Evolutionary conservation across 2,888 invertebrate species (phyloP).

Genomic region (Clivina fossor): DNA sequence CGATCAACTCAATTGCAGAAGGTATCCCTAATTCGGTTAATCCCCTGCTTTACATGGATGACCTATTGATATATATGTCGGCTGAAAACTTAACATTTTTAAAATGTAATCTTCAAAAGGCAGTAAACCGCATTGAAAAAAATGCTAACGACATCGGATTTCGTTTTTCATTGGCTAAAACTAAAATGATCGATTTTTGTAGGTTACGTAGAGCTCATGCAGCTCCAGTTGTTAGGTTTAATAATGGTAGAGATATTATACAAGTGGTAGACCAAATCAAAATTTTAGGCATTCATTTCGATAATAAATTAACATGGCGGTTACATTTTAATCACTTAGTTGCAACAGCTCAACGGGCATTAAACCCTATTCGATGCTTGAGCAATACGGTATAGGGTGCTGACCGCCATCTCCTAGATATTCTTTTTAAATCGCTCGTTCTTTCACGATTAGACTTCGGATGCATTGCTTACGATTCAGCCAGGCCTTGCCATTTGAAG

Average conservation of each 20-base stretch:
- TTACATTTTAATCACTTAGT: not conserved
- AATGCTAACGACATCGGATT: not conserved
- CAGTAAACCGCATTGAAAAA: not conserved
- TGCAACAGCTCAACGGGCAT: not conserved
- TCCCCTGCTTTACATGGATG: not conserved
- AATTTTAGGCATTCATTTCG: not conserved
- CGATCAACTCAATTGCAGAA: not conserved
- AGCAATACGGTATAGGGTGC: not conserved
- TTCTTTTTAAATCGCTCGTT: not conserved
- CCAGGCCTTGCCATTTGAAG: not conserved
- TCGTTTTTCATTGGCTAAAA: not conserved
- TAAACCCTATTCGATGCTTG: not conserved
- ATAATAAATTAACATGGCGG: slow-evolving; percentile 2
- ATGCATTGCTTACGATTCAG: not conserved
- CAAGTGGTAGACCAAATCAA: not conserved
- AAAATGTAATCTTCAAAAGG: not conserved
- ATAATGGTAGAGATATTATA: not conserved
- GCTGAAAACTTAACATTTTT: not conserved
- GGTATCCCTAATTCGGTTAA: not conserved
- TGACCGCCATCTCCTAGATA: too few species aligned
- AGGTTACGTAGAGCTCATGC: not conserved
- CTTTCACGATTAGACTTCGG: not conserved
- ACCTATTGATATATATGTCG: not conserved
- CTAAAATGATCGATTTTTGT: not conserved
- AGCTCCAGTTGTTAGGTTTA: not conserved